Evolutionary conservation across 2,888 invertebrate genomes (phyloP), one percentile per base, ranked within the genome.

Genomic region (Platerodrilus igneus): DNA sequence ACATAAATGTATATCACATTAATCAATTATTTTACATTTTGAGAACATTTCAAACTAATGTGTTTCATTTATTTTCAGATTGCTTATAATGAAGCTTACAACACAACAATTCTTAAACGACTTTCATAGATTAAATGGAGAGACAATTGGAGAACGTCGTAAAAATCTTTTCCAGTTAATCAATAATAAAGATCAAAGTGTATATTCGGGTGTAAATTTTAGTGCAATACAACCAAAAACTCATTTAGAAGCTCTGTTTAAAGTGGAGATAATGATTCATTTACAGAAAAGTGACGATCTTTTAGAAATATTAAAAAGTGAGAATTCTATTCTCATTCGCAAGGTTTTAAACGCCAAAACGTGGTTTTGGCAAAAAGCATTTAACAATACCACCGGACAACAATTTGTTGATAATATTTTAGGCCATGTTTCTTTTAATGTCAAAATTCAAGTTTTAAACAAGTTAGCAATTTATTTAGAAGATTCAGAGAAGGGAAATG

Each of bases 301-400:
- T 3, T n/a, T 47, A 4, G 41, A 49, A 28, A 18, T 49, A 2
- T 19, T 49, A 7, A 44, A 47, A 34, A 16, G 26, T 17, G 44
- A 39, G 27, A 49, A 47, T 37, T 15, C 28, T 2, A 9, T 21
- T 5, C 30, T 34, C 3, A 37, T 48, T 17, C 7, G 28, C 3
- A 38, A 30, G 26, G 27, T 49, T 33, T 38, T 50, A 8, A 49
- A 41, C 28, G 21, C 26, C n/a, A 16, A 13, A 3, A 10, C 23
- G 4, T 47, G 45, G 50, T 43, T 50, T 25, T 33, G 39, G 7
- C 35, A 47, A 16, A 23, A 33, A 11, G 31, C 20, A 3, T 42
- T 49, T 13, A 17, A 22, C 15, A 20, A 40, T 16, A 18, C 43
- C 3, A 34, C 18, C n/a, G n/a, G n/a, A n/a, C n/a, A n/a, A n/a